Evolutionary conservation across 2,113 vertebrate species (phyloP).

Genomic region (Syngnathus floridae): DNA sequence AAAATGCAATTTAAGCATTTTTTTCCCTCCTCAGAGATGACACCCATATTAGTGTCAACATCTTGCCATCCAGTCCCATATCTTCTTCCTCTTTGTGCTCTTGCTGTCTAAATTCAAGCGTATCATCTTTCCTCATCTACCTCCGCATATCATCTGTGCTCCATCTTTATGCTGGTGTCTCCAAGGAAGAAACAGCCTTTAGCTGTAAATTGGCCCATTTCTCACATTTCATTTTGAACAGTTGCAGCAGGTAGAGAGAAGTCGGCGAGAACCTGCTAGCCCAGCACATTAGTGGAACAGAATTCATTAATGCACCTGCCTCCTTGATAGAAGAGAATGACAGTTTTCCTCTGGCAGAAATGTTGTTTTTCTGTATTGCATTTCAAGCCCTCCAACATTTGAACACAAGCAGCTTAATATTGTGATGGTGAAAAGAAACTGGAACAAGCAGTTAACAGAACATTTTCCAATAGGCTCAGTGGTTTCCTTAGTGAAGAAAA

Average conservation of each 20-base stretch:
- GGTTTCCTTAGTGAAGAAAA: slow-evolving; percentile 46
- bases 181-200: slow-evolving; percentile 56
- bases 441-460: slow-evolving; percentile 26
- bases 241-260: slow-evolving; percentile 45
- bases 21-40: slow-evolving; percentile 47
- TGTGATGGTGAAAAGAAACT: slow-evolving; percentile 29
- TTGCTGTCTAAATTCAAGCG: slow-evolving; percentile 38
- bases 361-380: slow-evolving; percentile 8
- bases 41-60: slow-evolving; percentile 40
- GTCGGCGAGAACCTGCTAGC: slow-evolving; percentile 32
- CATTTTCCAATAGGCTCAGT: slow-evolving; percentile 28
- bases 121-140: slow-evolving; percentile 40
- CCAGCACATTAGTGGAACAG: slow-evolving; percentile 40
- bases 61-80: slow-evolving; percentile 42
- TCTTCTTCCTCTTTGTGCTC: slow-evolving; percentile 20
- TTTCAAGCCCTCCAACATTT: slow-evolving; percentile 24
- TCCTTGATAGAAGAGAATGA: slow-evolving; percentile 34
- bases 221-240: slow-evolving; percentile 59
- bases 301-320: slow-evolving; percentile 49
- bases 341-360: slow-evolving; percentile 24
- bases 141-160: slow-evolving; percentile 48
- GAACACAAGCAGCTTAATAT: slow-evolving; percentile 14
- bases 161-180: slow-evolving; percentile 45
- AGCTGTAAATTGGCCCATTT: slow-evolving; percentile 68
- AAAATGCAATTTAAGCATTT: slow-evolving; percentile 63